Evolutionary conservation across 2,797 vertebrate genomes (phyloP).

Genomic region (Macroramphosus scolopax): DNA sequence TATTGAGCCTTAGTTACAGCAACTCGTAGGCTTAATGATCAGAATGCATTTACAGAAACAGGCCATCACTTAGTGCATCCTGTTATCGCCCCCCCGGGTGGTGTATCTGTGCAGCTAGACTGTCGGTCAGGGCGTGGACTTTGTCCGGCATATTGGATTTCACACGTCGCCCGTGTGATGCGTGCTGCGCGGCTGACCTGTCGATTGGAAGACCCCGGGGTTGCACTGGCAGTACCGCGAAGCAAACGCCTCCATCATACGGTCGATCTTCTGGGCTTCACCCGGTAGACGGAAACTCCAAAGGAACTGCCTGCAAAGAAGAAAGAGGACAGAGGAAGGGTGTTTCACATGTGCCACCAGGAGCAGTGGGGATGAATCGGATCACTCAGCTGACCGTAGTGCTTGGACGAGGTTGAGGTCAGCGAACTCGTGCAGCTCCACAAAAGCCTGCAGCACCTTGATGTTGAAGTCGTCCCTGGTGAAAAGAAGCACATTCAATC

Average conservation of each 20-base stretch:
- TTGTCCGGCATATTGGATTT: slow-evolving; percentile 28
- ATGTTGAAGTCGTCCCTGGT: slow-evolving; percentile 96
- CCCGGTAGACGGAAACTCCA: slow-evolving; percentile 97
- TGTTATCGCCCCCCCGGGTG: slow-evolving; percentile 12
- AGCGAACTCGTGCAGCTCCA: slow-evolving; percentile 97
- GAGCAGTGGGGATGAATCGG: too few species aligned
- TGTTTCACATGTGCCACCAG: neutral
- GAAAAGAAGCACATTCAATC: slow-evolving; percentile 28
- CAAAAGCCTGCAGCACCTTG: slow-evolving; percentile 95
- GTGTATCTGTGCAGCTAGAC: slow-evolving; percentile 19
- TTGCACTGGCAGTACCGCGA: slow-evolving; percentile 97
- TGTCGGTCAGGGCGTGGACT: slow-evolving; percentile 9
- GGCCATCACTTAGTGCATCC: slow-evolving; percentile 19
- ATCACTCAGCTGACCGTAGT: slow-evolving; percentile 80
- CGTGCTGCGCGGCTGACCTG: slow-evolving; percentile 76
- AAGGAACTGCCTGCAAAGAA: slow-evolving; percentile 86
- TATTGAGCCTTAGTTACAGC: slow-evolving; percentile 46
- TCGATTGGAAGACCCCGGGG: slow-evolving; percentile 95
- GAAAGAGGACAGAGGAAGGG: slow-evolving; percentile 7
- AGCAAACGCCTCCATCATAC: slow-evolving; percentile 98
- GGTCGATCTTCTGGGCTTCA: slow-evolving; percentile 98
- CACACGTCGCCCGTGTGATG: slow-evolving; percentile 9
- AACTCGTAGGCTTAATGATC: slow-evolving; percentile 48
- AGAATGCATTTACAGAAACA: slow-evolving; percentile 42
- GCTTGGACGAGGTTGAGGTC: slow-evolving; percentile 96